Conservation (phyloP, 2,797 vertebrate species). For the Fratercula arctica region DNA sequence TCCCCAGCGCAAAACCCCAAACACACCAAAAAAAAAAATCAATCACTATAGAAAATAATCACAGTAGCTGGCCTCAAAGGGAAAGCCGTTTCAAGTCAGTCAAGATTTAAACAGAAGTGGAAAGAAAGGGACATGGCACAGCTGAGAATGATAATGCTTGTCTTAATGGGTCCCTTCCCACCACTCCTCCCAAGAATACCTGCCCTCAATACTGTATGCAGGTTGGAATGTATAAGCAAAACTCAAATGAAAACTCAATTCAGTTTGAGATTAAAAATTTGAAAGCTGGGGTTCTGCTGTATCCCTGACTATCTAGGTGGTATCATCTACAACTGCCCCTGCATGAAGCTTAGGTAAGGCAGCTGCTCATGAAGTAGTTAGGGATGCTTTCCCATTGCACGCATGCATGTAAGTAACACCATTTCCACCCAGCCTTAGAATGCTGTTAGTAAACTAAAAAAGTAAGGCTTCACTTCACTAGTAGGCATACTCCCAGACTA, state of each 20-base stretch:
- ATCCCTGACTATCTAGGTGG: no score
- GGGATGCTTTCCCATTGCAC: not conserved
- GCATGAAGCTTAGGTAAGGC: not conserved
- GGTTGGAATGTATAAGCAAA: not conserved
- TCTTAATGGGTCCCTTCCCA: not conserved
- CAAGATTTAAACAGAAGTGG: not conserved
- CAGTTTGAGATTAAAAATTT: not conserved
- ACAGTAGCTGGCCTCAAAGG: not conserved
- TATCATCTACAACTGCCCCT: not conserved
- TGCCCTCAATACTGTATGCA: not conserved
- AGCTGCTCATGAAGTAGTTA: not conserved
- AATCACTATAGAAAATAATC: not conserved
- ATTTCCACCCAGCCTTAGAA: not conserved
- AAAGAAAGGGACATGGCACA: not conserved
- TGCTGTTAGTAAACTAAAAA: not conserved
- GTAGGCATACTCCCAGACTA: not conserved
- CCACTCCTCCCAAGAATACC: not conserved
- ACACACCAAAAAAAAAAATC: not conserved
- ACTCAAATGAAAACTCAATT: not conserved
- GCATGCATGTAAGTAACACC: rapidly evolving
- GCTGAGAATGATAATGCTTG: not conserved
- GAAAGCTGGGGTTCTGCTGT: not conserved
- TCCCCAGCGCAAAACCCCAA: not conserved
- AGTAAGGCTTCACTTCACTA: not conserved
- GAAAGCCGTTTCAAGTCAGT: not conserved